Conservation (phyloP, 2,113 vertebrate genomes). For the Peucedramus taeniatus region DNA sequence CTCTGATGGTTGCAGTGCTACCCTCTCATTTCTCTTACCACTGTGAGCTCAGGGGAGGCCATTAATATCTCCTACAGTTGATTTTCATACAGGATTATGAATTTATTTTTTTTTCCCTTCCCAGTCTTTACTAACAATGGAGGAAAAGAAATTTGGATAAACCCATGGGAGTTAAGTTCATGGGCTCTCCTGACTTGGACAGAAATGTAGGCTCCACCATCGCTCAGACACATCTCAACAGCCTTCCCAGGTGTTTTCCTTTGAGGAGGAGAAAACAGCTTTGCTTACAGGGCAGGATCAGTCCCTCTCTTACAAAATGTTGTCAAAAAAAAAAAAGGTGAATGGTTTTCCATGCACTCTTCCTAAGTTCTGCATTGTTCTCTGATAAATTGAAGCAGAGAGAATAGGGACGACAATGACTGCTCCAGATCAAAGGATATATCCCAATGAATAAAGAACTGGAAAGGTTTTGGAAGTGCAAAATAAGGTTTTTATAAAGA, state of each 20-base stretch:
- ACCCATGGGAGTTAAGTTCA: neutral
- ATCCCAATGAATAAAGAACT: neutral
- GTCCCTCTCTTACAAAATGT: neutral
- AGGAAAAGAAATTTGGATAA: neutral
- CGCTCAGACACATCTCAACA: neutral
- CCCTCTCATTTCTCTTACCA: neutral
- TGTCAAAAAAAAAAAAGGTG: neutral
- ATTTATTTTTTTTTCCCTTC: neutral
- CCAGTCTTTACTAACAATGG: neutral
- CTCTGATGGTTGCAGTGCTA: neutral
- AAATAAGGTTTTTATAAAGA: neutral
- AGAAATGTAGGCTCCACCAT: rapidly evolving
- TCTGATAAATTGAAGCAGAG: neutral
- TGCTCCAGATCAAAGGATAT: neutral
- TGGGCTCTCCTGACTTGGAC: neutral
- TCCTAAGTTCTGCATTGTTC: neutral
- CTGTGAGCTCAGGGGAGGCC: neutral
- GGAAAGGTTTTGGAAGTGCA: neutral
- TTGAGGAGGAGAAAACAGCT: neutral
- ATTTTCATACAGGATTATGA: neutral
- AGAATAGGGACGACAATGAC: neutral
- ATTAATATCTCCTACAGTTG: neutral
- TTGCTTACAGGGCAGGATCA: neutral
- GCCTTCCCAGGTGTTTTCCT: neutral
- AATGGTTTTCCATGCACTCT: neutral